Evolutionary conservation across 2,113 vertebrate genomes (phyloP).

Genomic region (Plectropomus leopardus): DNA sequence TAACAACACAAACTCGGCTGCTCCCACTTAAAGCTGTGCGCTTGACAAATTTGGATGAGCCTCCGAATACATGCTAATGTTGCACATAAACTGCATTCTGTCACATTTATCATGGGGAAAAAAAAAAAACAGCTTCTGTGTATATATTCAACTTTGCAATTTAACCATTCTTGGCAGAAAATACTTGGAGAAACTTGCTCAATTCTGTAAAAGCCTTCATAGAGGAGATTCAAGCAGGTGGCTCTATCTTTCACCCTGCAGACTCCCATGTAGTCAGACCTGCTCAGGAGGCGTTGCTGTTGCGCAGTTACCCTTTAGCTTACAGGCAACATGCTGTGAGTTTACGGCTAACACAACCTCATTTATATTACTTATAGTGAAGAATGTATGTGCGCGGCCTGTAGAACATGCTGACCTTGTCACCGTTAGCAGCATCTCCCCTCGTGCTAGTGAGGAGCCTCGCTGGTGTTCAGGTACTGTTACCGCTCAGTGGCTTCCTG

Average conservation of each 20-base stretch:
- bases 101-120: conserved; percentile 20
- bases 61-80: conserved; percentile 61
- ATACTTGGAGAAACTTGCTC: conserved; percentile 1
- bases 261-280: conserved; percentile 31
- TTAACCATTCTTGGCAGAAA: neutral
- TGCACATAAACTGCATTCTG: conserved; percentile 24
- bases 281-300: conserved; percentile 69
- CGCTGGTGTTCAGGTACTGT: conserved; percentile 63
- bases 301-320: conserved; percentile 81
- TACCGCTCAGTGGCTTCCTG: conserved; percentile 51
- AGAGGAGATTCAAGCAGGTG: conserved; percentile 34
- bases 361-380: conserved; percentile 86
- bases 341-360: conserved; percentile 80
- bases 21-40: conserved; percentile 70
- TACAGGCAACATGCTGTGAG: conserved; percentile 76
- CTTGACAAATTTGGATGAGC: conserved; percentile 55
- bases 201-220: conserved; percentile 4
- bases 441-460: conserved; percentile 54
- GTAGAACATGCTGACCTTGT: conserved; percentile 86
- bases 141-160: conserved; percentile 10
- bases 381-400: conserved; percentile 69
- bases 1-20: conserved; percentile 74
- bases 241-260: conserved; percentile 57
- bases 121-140: neutral
- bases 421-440: conserved; percentile 71